Percentiles rank a stretch among this genome's conserved stretches.
phyloP scores from a whole-genome alignment of 2,888 invertebrate genomes.

The Xestoiulus laeticollis region DNA sequence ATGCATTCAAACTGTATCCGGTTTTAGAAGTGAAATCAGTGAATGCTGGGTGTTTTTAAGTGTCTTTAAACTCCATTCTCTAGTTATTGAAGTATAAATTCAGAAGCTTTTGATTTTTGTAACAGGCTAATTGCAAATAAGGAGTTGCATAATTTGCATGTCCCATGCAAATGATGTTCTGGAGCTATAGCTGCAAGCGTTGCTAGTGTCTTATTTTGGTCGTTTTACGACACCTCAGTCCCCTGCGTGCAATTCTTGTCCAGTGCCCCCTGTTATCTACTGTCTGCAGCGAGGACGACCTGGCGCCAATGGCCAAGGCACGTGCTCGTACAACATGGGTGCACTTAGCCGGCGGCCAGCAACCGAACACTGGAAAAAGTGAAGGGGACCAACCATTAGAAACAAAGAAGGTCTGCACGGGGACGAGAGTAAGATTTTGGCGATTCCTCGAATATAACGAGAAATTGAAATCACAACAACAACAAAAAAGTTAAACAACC shows the following conservation, averaged over 20 bases:
- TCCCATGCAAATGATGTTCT: neutral
- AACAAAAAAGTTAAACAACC: neutral
- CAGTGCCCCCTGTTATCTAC: constrained; percentile 28
- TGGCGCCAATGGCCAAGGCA: constrained; percentile 29
- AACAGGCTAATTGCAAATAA: neutral
- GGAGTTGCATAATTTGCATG: neutral
- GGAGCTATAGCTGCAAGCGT: neutral
- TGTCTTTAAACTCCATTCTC: too few relatives aligned
- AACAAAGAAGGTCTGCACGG: constrained; percentile 12
- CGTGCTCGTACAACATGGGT: constrained; percentile 30
- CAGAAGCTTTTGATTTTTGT: too few relatives aligned
- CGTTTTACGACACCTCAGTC: constrained; percentile 6
- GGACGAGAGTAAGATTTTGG: neutral
- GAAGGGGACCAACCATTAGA: neutral
- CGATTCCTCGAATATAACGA: neutral
- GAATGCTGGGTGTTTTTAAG: too few relatives aligned
- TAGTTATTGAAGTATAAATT: too few relatives aligned
- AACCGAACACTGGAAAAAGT: neutral
- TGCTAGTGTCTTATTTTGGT: neutral
- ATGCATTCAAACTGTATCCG: too few relatives aligned
- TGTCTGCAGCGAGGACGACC: constrained; percentile 21
- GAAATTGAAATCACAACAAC: neutral
- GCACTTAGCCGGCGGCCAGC: neutral
- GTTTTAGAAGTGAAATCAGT: too few relatives aligned
- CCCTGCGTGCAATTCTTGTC: neutral